Conservation (phyloP, 2,113 vertebrate genomes). For the Smithornis capensis region DNA sequence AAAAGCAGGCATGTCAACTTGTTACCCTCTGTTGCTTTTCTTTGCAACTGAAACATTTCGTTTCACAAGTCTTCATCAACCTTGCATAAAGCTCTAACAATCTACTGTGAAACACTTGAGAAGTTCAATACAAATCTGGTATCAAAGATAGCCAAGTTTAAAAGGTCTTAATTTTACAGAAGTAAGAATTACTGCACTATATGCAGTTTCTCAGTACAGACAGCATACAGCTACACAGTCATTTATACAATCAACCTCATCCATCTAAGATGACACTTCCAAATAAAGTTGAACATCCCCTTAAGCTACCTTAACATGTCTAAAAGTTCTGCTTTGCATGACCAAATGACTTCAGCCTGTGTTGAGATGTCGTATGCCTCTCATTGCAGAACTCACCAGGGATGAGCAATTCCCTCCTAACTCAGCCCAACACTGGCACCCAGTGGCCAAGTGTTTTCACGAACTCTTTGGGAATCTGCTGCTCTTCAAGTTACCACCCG, state of each 20-base stretch:
- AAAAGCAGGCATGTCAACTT: background rate
- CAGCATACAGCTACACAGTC: background rate
- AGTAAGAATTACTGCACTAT: rapidly evolving
- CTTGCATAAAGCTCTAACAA: background rate
- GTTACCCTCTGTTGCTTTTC: background rate
- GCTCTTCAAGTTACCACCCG: background rate
- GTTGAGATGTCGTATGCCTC: rapidly evolving
- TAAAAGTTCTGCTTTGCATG: background rate
- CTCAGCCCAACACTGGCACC: slow-evolving; percentile 5
- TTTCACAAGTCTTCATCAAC: background rate
- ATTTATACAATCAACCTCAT: background rate
- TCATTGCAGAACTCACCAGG: rapidly evolving
- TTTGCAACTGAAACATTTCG: background rate
- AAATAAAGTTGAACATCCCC: background rate
- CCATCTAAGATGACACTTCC: background rate
- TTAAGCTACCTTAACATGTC: background rate
- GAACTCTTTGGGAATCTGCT: background rate
- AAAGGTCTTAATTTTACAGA: background rate
- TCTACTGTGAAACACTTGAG: background rate
- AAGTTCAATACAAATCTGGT: background rate
- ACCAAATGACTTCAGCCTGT: background rate
- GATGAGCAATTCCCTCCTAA: background rate
- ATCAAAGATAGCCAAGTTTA: background rate
- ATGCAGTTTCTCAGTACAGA: background rate
- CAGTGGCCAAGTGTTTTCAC: background rate